phyloP scores from a whole-genome alignment of 1,140 invertebrate species.

The Vanessa tameamea region DNA sequence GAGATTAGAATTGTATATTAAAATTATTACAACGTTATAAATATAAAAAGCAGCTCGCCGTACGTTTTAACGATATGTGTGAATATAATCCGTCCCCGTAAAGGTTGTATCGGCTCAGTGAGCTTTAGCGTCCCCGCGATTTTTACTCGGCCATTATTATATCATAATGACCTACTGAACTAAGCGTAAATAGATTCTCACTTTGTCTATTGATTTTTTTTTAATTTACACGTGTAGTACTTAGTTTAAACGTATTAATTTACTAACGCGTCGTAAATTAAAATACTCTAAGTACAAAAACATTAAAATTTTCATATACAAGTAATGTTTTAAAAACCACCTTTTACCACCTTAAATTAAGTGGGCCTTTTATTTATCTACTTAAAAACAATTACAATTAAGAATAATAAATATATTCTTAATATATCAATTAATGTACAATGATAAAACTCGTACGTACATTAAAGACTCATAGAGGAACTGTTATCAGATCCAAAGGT shows the following conservation, averaged over 20 bases:
- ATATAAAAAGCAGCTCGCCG: background rate
- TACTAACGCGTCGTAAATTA: too few relatives aligned
- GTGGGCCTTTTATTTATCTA: too few relatives aligned
- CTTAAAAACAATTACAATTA: too few relatives aligned
- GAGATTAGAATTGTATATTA: too few relatives aligned
- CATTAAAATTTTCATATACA: too few relatives aligned
- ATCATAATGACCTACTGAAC: constrained; percentile 18
- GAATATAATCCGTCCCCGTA: constrained; percentile 13
- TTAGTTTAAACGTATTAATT: too few relatives aligned
- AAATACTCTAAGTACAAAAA: too few relatives aligned
- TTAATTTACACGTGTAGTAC: too few relatives aligned
- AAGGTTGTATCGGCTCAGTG: constrained; percentile 19
- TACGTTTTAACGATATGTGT: constrained; percentile 4
- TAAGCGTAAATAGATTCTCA: background rate
- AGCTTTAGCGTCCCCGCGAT: constrained; percentile 15
- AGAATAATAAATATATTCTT: too few relatives aligned
- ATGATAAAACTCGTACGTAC: background rate
- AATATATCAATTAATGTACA: too few relatives aligned
- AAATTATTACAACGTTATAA: background rate
- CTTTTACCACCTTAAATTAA: too few relatives aligned
- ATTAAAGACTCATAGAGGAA: constrained; percentile 1
- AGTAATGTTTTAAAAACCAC: too few relatives aligned
- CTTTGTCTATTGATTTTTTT: background rate
- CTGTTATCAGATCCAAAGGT: constrained; percentile 9
- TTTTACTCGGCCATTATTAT: constrained; percentile 11